Base-by-base conservation (phyloP, 2,797 vertebrate species). In the Pseudochaenichthys georgianus region DNA sequence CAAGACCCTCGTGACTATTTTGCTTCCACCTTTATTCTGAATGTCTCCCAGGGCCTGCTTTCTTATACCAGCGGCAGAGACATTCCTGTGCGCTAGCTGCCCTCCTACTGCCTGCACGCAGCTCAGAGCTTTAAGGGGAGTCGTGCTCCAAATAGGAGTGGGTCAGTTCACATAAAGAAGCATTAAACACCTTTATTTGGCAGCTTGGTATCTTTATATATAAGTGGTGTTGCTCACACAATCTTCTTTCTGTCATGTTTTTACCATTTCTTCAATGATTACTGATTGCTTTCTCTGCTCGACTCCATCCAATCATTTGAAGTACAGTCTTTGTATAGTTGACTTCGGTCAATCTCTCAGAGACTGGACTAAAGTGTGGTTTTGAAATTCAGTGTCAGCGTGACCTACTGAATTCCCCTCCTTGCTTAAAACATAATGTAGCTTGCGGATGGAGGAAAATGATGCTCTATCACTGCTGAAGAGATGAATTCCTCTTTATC, bases 41-140 rank as follows among this genome's bases (percentile, higher is more conserved):
- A 6, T 4, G 74, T 90, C 89, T 90, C 86, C 50, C 73, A 63
- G 79, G 86, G 74, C 65, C 72, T 69, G 62, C 73, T 85, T 87
- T 84, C 79, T 87, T 70, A 71, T 70, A 82, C 74, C 87, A 70
- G 73, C 77, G 1, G 82, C 81, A 55, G 78, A 88, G 74, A 80
- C 83, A 88, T 87, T 89, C 81, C 89, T 76, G 83, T 57, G 54
- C 2, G 23, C 75, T 75, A 71, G 78, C 80, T 75, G 76, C 69
- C 82, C 85, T 83, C 87, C 78, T 78, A 77, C 86, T 75, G 85
- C 82, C 76, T 42, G 64, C 66, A 79, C 84, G 70, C 71, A 60
- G 85, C 84, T 80, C 64, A 73, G 53, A 83, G 85, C 82, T 86
- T 73, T 74, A 74, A 80, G 64, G 43, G 50, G 60, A 79, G 64